Evolutionary conservation across 2,797 vertebrate genomes (phyloP).

Genomic region (Helostoma temminkii): DNA sequence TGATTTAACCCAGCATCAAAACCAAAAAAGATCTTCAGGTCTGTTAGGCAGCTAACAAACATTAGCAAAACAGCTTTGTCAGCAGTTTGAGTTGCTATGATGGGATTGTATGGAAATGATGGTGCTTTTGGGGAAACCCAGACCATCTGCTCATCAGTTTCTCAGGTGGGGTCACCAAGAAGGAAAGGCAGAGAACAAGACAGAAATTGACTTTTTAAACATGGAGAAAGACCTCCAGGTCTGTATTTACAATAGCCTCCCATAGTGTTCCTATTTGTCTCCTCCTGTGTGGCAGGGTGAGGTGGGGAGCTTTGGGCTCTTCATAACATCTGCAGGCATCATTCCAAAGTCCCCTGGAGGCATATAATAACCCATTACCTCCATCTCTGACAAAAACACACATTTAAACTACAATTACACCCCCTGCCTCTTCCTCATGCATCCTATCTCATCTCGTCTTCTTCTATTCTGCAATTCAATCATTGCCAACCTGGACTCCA

Average conservation of each 20-base stretch:
- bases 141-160: conserved; percentile 60
- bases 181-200: conserved; percentile 49
- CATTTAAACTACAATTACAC: conserved; percentile 85
- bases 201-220: conserved; percentile 66
- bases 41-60: conserved; percentile 12
- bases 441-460: conserved; percentile 64
- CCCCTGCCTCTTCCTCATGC: conserved; percentile 73
- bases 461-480: conserved; percentile 72
- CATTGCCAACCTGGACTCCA: conserved; percentile 40
- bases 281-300: conserved; percentile 64
- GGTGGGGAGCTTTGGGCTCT: conserved; percentile 59
- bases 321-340: conserved; percentile 79
- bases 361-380: conserved; percentile 84
- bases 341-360: conserved; percentile 70
- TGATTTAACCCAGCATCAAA: not conserved
- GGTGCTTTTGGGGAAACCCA: conserved; percentile 39
- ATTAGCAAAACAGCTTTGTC: conserved; percentile 62
- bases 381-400: conserved; percentile 83
- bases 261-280: conserved; percentile 78
- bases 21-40: not conserved
- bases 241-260: conserved; percentile 79
- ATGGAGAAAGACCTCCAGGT: conserved; percentile 63
- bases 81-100: conserved; percentile 49
- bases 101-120: conserved; percentile 45
- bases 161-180: conserved; percentile 34